Evolutionary conservation across 2,113 vertebrate species (phyloP).

Genomic region (Sylvicapra grimmia): DNA sequence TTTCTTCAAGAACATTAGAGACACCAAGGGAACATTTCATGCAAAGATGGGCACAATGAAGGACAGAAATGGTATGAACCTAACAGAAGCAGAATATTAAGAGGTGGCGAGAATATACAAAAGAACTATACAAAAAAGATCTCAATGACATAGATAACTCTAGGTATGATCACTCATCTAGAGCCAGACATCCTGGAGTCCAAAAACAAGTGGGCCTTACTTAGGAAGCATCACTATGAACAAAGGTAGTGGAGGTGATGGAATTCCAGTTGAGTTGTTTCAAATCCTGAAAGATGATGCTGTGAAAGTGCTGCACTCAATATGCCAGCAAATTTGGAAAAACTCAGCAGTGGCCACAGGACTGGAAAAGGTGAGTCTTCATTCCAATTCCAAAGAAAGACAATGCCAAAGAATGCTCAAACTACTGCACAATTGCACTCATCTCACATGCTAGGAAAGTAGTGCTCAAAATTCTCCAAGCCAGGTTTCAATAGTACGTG

Average conservation of each 20-base stretch:
- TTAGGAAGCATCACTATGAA: not conserved
- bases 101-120: not conserved
- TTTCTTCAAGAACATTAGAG: not conserved
- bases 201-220: not conserved
- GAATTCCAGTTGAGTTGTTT: not conserved
- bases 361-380: not conserved
- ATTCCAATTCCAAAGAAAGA: not conserved
- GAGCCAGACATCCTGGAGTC: not conserved
- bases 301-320: not conserved
- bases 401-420: not conserved
- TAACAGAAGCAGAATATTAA: not conserved
- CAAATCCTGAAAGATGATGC: not conserved
- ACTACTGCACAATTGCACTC: not conserved
- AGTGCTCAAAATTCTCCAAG: not conserved
- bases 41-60: not conserved
- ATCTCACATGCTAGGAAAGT: not conserved
- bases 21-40: not conserved
- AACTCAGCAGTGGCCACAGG: not conserved
- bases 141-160: not conserved
- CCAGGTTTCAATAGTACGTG: accelerated
- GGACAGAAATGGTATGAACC: not conserved
- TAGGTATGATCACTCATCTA: not conserved
- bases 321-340: not conserved
- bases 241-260: not conserved
- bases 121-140: not conserved